Base-by-base conservation (phyloP, 2,888 invertebrate genomes). In the Aphodius sticticus region DNA sequence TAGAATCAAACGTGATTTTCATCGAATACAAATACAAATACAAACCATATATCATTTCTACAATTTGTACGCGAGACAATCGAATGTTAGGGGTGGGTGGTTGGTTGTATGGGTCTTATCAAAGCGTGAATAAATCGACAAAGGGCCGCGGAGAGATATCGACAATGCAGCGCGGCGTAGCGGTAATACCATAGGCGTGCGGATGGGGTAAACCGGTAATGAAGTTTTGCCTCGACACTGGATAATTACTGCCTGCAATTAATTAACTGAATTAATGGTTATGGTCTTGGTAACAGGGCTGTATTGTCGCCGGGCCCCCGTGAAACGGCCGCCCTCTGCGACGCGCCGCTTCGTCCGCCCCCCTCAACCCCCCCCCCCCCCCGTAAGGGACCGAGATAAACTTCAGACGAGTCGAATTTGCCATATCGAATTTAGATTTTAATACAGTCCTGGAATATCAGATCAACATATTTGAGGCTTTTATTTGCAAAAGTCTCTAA, bases 241-340 rank as follows among this genome's bases (percentile, higher is more conserved):
- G 81, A 83, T 84, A 84, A 84, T 84, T 84, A 84, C 74, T 84
- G 84, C 82, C 74, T 80, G 82, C 83, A 84, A 84, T 84, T 84
- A 84, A 84, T 84, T 84, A 84, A 79, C 79, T 81, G 83, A 84
- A 84, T 84, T 84, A 84, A 84, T 84, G 83, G 84, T 82, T 82
- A 82, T 80, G 81, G 82, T 83, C 83, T 81, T 77, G 81, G 77
- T 77, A 77, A 74, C 74, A 74, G 74, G 74, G 74, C 74, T 74
- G 74, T 74, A 74, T 74, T 74, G 74, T 74, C 74, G 74, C 74
- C 74, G 36, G 74, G 7, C 12, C 53, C 53, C 53, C 53, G 53
- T 53, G 53, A 53, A 53, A 53, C 53, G 12, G 53, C 53, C 7
- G 7, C 53, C 53, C 53, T 26, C 26, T 71, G 71, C 16, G 69